Percentiles rank a stretch among this genome's conserved stretches.
Conservation (phyloP, 2,888 invertebrate genomes). For the Hetaerina titia region DNA sequence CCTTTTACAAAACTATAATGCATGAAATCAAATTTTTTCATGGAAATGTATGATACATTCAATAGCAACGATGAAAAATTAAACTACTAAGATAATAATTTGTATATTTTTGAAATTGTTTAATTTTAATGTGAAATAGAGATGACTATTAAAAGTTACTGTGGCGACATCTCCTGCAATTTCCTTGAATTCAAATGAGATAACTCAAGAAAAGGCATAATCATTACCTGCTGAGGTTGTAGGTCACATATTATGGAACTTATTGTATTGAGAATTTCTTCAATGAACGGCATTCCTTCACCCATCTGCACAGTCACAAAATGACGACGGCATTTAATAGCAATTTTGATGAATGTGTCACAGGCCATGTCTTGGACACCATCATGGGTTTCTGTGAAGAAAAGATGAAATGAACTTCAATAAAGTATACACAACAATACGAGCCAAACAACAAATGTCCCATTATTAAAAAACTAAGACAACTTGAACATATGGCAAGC, state of each 20-base stretch:
- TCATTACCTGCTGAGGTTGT: constrained; percentile 94
- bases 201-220: neutral
- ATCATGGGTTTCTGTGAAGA: constrained; percentile 93
- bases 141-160: too few relatives aligned
- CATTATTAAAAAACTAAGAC: too few relatives aligned
- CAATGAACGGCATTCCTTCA: constrained; percentile 98
- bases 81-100: constrained; percentile 14
- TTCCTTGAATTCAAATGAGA: too few relatives aligned
- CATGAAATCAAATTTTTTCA: too few relatives aligned
- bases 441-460: too few relatives aligned
- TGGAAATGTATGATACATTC: too few relatives aligned
- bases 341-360: constrained; percentile 99
- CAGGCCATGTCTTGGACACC: constrained; percentile 99
- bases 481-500: too few relatives aligned
- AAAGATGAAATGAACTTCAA: constrained; percentile 64
- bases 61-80: neutral
- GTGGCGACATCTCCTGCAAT: too few relatives aligned
- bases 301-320: constrained; percentile 98
- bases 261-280: constrained; percentile 97
- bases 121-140: too few relatives aligned
- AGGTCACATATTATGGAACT: constrained; percentile 99
- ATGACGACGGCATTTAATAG: constrained; percentile 97
- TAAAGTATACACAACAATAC: neutral
- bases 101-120: too few relatives aligned
- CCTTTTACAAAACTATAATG: too few relatives aligned